Conservation (phyloP, 1,140 invertebrate species). For the Leptopilina clavipes region DNA sequence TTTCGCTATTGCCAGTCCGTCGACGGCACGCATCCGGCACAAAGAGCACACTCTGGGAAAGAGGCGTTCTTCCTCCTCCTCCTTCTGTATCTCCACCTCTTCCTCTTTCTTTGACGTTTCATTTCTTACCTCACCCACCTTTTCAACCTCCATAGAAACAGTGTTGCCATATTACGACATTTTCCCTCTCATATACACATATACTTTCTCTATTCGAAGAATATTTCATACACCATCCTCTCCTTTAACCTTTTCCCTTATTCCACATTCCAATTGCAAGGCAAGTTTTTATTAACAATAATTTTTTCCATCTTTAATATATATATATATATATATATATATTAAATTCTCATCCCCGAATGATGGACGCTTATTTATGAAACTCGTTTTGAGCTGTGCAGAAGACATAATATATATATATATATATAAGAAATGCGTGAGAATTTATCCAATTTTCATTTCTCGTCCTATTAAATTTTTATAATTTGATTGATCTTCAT, state of each 20-base stretch:
- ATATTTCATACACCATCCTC: not conserved
- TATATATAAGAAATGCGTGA: too few species aligned
- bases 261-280: not conserved
- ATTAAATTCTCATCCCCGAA: too few species aligned
- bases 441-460: too few species aligned
- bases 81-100: conserved; percentile 38
- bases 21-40: conserved; percentile 67
- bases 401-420: too few species aligned
- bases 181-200: conserved; percentile 8
- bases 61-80: conserved; percentile 58
- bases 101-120: not conserved
- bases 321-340: too few species aligned
- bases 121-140: conserved; percentile 14
- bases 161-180: conserved; percentile 27
- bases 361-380: too few species aligned
- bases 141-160: not conserved
- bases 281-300: too few species aligned
- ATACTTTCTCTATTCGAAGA: conserved; percentile 1
- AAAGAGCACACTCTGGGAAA: conserved; percentile 65
- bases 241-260: not conserved
- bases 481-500: not conserved
- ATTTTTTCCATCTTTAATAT: too few species aligned
- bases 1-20: conserved; percentile 65
- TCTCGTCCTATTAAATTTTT: too few species aligned
- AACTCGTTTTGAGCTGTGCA: too few species aligned